Base-by-base conservation (phyloP, 2,113 vertebrate species). In the Etia nguti region DNA sequence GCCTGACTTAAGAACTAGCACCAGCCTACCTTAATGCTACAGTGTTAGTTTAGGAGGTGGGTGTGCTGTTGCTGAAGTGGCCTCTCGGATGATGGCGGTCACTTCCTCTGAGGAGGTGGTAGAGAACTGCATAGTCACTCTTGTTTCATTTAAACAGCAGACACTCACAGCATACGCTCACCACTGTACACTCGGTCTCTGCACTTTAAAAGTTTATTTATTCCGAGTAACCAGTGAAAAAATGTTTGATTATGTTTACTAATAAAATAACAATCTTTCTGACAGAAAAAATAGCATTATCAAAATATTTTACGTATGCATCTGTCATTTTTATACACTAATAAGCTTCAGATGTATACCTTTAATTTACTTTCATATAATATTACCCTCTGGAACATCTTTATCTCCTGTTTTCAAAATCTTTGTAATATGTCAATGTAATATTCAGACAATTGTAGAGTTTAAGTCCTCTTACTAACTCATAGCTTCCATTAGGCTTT, bases 41-140 rank as follows among this genome's bases (percentile, higher is more conserved):
- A 59, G 46, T 79, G 85, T 90, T 34, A 84, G 62, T 79, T 54
- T 43, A 57, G 73, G 8, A 70, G 15, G 88, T 79, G 85, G 83
- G 56, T 52, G 68, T 81, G 20, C 52, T 87, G 70, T 83, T 89
- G 79, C 68, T 38, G 59, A 86, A 84, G 83, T 46, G 54, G 79
- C 80, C 56, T 73, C 31, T 86, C 52, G 20, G 85, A 73, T 65
- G 50, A 38, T 36, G 15, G 52, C 86, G 52, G 82, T 86, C 24
- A 38, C 62, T 73, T 90, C 22, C 88, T 89, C 31, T 83, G 85
- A 85, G 89, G 89, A 82, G 90, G 83, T 43, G 73, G 84, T 5
- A 8, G 22, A 38, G 43, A 86, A 86, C 20, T 81, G 87, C 83
- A 87, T 16, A 87, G 89, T 85, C 24, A 55, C 36, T 48, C 48